phyloP scores from a whole-genome alignment of 2,797 vertebrate genomes.

The Hozukius guyotensis region DNA sequence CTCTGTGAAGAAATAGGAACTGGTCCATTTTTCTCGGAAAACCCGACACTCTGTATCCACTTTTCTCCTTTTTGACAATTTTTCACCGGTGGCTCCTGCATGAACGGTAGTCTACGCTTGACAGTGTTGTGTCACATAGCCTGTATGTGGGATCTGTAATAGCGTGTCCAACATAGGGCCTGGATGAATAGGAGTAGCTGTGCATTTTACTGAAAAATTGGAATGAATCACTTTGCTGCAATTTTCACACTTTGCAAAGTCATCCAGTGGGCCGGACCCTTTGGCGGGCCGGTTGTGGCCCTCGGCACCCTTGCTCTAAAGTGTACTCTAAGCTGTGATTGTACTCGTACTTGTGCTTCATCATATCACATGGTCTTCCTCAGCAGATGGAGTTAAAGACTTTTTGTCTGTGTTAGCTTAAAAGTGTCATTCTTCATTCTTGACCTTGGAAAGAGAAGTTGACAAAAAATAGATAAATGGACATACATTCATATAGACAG shows the following conservation, averaged over 20 bases:
- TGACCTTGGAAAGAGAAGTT: background rate
- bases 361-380: background rate
- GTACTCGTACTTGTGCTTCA: background rate
- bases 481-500: background rate
- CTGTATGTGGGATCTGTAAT: background rate
- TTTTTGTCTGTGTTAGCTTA: background rate
- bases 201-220: too few species aligned
- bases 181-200: background rate
- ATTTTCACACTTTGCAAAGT: too few species aligned
- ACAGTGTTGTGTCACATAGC: too few species aligned
- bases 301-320: background rate
- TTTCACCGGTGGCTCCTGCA: too few species aligned
- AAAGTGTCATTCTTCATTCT: background rate
- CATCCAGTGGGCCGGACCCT: too few species aligned
- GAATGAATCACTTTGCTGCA: too few species aligned
- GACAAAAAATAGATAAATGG: background rate
- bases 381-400: background rate
- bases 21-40: too few species aligned
- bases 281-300: too few species aligned
- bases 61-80: too few species aligned
- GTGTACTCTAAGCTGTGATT: background rate
- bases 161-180: background rate
- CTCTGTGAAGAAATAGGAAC: too few species aligned
- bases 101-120: too few species aligned
- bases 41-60: too few species aligned